Conservation (phyloP, 2,888 invertebrate species). For the Rotaria magnacalcarata region DNA sequence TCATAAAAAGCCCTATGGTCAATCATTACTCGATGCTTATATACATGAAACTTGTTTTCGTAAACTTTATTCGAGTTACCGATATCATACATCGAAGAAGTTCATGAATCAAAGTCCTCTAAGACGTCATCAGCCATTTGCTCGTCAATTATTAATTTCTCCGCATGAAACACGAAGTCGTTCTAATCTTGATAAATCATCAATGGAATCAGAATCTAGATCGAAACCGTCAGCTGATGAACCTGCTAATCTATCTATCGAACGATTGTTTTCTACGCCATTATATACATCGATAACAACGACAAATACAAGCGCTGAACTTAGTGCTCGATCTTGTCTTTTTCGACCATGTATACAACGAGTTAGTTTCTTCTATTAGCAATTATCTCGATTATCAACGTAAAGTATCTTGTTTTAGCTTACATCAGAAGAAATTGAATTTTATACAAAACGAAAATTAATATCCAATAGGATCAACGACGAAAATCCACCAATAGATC, state of each 20-base stretch:
- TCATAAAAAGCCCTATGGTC: too few relatives aligned
- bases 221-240: background rate
- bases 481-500: too few relatives aligned
- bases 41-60: too few relatives aligned
- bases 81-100: too few relatives aligned
- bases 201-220: background rate
- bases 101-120: too few relatives aligned
- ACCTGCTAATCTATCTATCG: background rate
- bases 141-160: too few relatives aligned
- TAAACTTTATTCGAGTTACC: too few relatives aligned
- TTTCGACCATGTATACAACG: background rate
- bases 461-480: background rate
- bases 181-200: background rate
- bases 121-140: too few relatives aligned
- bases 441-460: background rate
- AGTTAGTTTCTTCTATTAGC: background rate
- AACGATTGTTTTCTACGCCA: background rate
- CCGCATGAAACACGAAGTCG: background rate
- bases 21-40: too few relatives aligned
- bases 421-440: background rate
- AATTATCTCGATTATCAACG: too few relatives aligned
- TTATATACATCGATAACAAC: background rate
- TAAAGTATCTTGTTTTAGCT: background rate
- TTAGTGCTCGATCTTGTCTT: background rate
- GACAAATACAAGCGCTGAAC: background rate